Conservation (phyloP, 2,888 invertebrate genomes). For the Belgica antarctica region DNA sequence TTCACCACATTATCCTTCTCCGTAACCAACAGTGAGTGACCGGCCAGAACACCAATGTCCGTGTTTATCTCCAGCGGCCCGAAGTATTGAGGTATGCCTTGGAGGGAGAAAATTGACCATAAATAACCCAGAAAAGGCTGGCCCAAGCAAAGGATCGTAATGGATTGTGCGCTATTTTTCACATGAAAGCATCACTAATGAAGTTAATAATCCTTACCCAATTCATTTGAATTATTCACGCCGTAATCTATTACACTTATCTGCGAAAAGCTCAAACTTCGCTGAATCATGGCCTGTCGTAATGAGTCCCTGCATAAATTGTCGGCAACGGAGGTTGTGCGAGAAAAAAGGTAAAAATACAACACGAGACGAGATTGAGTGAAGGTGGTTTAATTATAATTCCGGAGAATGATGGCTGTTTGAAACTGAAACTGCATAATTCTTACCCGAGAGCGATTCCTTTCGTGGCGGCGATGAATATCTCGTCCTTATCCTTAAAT, state of each 20-base stretch:
- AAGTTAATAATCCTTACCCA: conserved; percentile 43
- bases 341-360: not conserved
- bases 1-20: conserved; percentile 47
- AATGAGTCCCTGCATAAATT: conserved; percentile 63
- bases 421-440: not conserved
- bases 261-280: conserved; percentile 58
- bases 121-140: not conserved
- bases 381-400: conserved; percentile 10
- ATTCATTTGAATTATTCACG: conserved; percentile 49
- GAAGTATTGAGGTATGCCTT: conserved; percentile 51
- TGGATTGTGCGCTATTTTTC: conserved; percentile 6
- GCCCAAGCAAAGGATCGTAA: not conserved
- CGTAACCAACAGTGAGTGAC: conserved; percentile 53
- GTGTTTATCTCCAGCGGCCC: conserved; percentile 53
- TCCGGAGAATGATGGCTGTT: not conserved
- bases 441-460: conserved; percentile 61
- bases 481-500: conserved; percentile 59
- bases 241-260: conserved; percentile 54
- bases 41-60: conserved; percentile 53
- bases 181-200: conserved; percentile 25
- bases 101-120: no score
- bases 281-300: conserved; percentile 62
- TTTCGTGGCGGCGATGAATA: conserved; percentile 66
- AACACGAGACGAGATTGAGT: no score
- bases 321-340: no score